phyloP scores from a whole-genome alignment of 2,113 vertebrate species.

The Myotis brandtii region DNA sequence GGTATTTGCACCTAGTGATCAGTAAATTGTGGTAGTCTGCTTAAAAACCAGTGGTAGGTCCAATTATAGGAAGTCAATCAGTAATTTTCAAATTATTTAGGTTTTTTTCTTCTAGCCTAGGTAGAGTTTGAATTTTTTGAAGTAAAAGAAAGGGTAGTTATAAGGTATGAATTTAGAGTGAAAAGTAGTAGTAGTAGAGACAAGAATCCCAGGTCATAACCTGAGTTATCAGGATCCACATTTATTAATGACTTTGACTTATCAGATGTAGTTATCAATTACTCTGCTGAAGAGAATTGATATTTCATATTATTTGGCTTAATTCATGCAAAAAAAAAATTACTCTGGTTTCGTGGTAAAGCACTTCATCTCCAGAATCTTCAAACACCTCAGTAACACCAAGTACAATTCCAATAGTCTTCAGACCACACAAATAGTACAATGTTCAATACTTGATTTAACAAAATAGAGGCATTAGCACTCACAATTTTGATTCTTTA shows the following conservation, averaged over 20 bases:
- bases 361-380: conserved; percentile 36
- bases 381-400: conserved; percentile 33
- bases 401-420: conserved; percentile 23
- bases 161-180: neutral
- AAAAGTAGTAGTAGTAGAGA: neutral
- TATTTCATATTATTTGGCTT: conserved; percentile 41
- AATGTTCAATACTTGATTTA: conserved; percentile 64
- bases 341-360: neutral
- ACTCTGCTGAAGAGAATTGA: neutral
- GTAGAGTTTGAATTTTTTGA: neutral
- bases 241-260: conserved; percentile 21
- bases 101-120: neutral
- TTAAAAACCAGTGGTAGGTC: neutral
- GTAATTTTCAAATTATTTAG: neutral
- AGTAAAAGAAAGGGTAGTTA: neutral
- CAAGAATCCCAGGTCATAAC: neutral
- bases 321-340: neutral
- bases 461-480: conserved; percentile 60
- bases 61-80: neutral
- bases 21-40: neutral
- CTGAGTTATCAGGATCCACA: neutral
- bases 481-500: conserved; percentile 58
- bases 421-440: conserved; percentile 68
- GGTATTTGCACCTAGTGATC: neutral
- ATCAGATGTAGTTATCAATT: neutral